phyloP scores from a whole-genome alignment of 2,113 vertebrate species.

The Rhinolophus sinicus region DNA sequence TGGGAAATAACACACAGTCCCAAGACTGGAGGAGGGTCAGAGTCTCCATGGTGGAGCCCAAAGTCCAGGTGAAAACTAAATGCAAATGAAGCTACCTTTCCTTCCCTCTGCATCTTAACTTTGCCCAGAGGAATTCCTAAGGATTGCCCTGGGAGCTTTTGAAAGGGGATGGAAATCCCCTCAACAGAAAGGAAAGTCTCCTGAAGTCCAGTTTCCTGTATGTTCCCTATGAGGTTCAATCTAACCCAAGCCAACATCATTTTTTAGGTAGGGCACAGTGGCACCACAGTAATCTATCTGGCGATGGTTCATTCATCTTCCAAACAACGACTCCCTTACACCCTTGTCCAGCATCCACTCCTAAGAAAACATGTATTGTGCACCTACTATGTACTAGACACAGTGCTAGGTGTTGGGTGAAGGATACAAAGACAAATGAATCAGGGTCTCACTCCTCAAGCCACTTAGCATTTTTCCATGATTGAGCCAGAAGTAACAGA shows the following conservation, averaged over 20 bases:
- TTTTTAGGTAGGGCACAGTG: neutral
- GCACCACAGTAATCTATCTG: neutral
- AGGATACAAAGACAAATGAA: neutral
- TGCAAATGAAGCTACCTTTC: neutral
- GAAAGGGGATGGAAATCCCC: neutral
- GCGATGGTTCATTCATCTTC: neutral
- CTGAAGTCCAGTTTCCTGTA: neutral
- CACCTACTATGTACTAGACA: neutral
- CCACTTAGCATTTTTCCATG: neutral
- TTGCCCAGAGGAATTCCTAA: neutral
- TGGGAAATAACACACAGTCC: neutral
- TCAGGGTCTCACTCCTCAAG: neutral
- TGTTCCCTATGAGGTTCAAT: neutral
- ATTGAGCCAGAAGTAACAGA: neutral
- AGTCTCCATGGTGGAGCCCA: neutral
- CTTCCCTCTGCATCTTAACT: neutral
- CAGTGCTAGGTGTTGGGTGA: neutral
- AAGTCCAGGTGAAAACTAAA: neutral
- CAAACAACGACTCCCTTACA: no score
- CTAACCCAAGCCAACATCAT: neutral
- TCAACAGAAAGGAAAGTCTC: neutral
- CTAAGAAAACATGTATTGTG: neutral
- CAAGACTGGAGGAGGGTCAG: neutral
- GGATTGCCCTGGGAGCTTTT: neutral
- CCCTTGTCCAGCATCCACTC: no score